Base-by-base conservation (phyloP, 2,888 invertebrate species). In the Amitus sp. region DNA sequence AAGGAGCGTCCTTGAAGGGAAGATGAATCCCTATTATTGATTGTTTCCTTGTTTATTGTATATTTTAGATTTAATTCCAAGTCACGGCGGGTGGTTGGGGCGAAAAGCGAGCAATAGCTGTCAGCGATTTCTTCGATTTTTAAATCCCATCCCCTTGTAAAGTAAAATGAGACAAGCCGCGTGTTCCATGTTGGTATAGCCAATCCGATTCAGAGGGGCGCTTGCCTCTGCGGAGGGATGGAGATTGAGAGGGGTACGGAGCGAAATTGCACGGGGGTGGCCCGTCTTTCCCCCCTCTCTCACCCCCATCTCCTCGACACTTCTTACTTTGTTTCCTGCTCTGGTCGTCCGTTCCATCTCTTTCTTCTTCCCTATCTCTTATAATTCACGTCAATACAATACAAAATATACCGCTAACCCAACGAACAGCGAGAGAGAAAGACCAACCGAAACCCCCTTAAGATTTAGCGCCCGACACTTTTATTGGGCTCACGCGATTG, bases 41-140 rank as follows among this genome's bases (percentile, higher is more conserved):
- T 81, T 81, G 78, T 79, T 74, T 75, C 70, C 78, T 75, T 77
- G 79, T 79, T 80, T 80, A 80, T 80, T 78, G 79, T 80, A 81
- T 81, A 80, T 79, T 79, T 80, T 78, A 79, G 73, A 80, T 81
- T 81, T 80, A 80, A 80, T 80, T 81, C 77, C 62, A 64, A 59
- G 62, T 55, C 60, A 55, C 59, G 52, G 58, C 45, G 54, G 63
- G 67, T 50, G 52, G 62, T 45, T 60, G 43, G 60, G 62, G 49
- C 43, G 60, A 61, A 54, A 63, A 56, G 40, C 57, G 62, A 62
- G 80, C 80, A 82, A 82, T 82, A 82, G 79, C 81, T 82, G 81
- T 82, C 81, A 77, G 75, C 75, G 74, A 74, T 75, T 75, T 77
- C 68, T 75, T 76, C 81, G 80, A 80, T 81, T 80, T 82, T 81